These are phyloP conservation scores for Lysandra bellargus DNA, from an alignment of 2,888 invertebrate species.

Conservation along the genomic window DNA sequence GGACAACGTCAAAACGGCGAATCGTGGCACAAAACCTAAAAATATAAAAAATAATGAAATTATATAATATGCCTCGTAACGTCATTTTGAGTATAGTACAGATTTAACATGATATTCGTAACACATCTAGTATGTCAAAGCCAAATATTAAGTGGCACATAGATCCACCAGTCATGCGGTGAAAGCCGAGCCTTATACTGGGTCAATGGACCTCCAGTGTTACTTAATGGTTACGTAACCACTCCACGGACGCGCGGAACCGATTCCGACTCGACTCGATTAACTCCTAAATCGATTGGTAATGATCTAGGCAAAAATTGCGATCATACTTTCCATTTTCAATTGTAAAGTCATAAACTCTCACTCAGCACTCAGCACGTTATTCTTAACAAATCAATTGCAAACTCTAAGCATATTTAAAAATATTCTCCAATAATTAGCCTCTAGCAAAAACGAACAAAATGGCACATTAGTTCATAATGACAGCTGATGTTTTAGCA, in stretches of 20 bases:
- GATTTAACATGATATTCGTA: not conserved
- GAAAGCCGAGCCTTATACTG: conserved; percentile 4
- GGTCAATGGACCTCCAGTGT: conserved; percentile 14
- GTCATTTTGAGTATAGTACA: not conserved
- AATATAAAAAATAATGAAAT: too few species aligned
- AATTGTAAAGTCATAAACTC: not conserved
- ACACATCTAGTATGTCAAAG: not conserved
- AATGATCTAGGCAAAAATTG: not conserved
- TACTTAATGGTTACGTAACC: conserved; percentile 5
- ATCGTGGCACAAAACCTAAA: too few species aligned
- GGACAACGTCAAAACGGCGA: too few species aligned
- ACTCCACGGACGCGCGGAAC: not conserved
- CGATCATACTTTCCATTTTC: not conserved
- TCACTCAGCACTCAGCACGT: too few species aligned
- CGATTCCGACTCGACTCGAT: not conserved
- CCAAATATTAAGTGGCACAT: not conserved
- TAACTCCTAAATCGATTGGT: not conserved
- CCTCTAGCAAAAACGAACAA: not conserved
- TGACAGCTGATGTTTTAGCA: not conserved
- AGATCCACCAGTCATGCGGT: not conserved
- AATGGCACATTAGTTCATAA: not conserved
- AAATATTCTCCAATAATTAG: not conserved
- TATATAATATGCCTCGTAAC: too few species aligned
- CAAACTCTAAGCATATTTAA: not conserved
- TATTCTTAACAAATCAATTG: too few species aligned